Base-by-base conservation (phyloP, 2,888 invertebrate species). In the Drosophila mercatorum region DNA sequence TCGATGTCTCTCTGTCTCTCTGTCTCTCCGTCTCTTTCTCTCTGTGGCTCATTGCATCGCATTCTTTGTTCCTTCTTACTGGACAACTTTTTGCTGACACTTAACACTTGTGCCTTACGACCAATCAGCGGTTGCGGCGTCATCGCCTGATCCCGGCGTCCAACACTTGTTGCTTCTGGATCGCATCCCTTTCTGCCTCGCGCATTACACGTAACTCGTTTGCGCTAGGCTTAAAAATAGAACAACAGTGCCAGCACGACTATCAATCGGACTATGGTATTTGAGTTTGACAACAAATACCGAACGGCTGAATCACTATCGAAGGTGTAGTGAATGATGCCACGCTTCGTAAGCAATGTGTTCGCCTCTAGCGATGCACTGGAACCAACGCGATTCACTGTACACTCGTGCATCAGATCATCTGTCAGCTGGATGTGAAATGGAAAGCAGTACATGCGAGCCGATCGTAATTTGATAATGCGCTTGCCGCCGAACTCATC, bases 341-440 rank as follows among this genome's bases (percentile, higher is more conserved):
- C 70, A 1, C 41, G 28, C 0, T 53, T 52, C 8, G 75, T 63
- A 5, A 11, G 22, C 3, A 71, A 41, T 10, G 70, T 59, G 2
- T 71, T 41, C 0, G 2, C 1, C 31, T 79, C 55, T 0, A 69
- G 44, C 0, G 43, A 31, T 0, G 1, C 8, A 3, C 31, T 1
- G 8, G 26, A 10, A 5, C 53, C 55, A 0, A 67, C 46, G 1
- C 68, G 63, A 17, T 70, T 56, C 10, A 31, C 7, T 1, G 85
- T 12, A 31, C 84, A 84, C n/a, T 71, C 64, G 14, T 70, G 59
- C 57, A 77, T 83, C 14, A 84, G 47, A 38, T 88, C 86, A 34
- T 84, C 84, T 17, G 72, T 46, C 40, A 88, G 11, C 38, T 80
- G 83, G 2, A 88, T 62, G 60, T 86, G 86, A 60, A 86, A 86